These are phyloP conservation scores for Plodia interpunctella DNA, from an alignment of 1,140 invertebrate genomes.

Conservation along the genomic window DNA sequence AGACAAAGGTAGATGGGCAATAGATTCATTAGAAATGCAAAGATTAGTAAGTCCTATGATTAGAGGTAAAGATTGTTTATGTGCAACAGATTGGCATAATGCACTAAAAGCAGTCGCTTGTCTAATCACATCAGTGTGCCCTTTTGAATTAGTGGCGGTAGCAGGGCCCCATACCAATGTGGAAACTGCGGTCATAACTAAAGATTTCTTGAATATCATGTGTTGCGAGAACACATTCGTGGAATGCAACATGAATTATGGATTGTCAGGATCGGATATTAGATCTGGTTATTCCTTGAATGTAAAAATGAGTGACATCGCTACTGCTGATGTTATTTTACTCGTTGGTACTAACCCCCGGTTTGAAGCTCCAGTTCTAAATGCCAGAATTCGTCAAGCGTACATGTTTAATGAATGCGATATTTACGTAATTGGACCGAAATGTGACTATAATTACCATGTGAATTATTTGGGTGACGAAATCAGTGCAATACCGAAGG, in stretches of 20 bases:
- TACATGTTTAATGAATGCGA: conserved; percentile 79
- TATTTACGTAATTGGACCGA: conserved; percentile 80
- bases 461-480: conserved; percentile 76
- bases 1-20: conserved; percentile 87
- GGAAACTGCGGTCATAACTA: conserved; percentile 82
- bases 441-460: conserved; percentile 83
- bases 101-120: conserved; percentile 77
- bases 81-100: conserved; percentile 81
- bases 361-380: conserved; percentile 87
- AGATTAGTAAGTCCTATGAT: conserved; percentile 84
- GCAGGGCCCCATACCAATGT: conserved; percentile 83
- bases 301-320: conserved; percentile 73
- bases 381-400: conserved; percentile 85
- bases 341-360: conserved; percentile 87
- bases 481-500: conserved; percentile 74
- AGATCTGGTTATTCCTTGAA: conserved; percentile 55
- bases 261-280: conserved; percentile 37
- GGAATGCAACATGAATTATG: conserved; percentile 42
- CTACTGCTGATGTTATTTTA: conserved; percentile 83
- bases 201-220: conserved; percentile 85
- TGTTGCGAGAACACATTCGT: conserved; percentile 76
- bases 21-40: conserved; percentile 87
- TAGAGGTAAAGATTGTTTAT: conserved; percentile 73
- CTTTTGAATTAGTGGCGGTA: conserved; percentile 78
- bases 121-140: conserved; percentile 42